Base-by-base conservation (phyloP, 2,888 invertebrate species). In the Volucella inflata region DNA sequence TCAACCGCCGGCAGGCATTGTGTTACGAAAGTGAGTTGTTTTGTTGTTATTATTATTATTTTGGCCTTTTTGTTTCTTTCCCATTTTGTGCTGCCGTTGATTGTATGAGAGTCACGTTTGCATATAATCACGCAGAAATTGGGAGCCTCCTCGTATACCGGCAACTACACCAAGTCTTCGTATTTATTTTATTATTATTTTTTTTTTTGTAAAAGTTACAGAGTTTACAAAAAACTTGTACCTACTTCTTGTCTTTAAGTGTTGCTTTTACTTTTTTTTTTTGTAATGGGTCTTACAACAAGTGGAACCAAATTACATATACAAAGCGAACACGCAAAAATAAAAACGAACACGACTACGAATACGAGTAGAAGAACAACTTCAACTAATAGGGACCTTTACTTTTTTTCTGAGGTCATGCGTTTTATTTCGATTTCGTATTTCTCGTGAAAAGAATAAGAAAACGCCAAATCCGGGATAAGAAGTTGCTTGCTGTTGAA, bases 391-490 rank as follows among this genome's bases (percentile, higher is more conserved):
- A 40, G 60, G 51, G 64, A 42, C 50, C 46, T 1, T 40, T 53
- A 6, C 21, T 8, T 40, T 48, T 30, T 67, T 30, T 53, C 40
- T 59, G 8, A 57, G 64, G 57, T 57, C 64, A 51, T 81, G 81
- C 70, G 76, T 76, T 55, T 75, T 16, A 30, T 30, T 30, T 30
- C 30, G 30, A 30, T 30, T 30, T 30, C 6, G 62, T 70, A 59
- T 42, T 57, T 44, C 48, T 55, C 46, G 72, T 72, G 71, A 57
- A 78, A 72, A 77, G 71, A 57, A 78, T 62, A 77, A 82, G 53
- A 70, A 36, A 82, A 71, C 60, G 57, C 80, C 70, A 71, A 84
- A 84, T 84, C 80, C 80, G 65, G 84, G 80, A 76, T 80, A 84
- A 80, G 71, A 70, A 57, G 51, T 16, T 36, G 12, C 46, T 17